Evolutionary conservation across 2,113 vertebrate species (phyloP).

Genomic region (Malurus cyaneus): DNA sequence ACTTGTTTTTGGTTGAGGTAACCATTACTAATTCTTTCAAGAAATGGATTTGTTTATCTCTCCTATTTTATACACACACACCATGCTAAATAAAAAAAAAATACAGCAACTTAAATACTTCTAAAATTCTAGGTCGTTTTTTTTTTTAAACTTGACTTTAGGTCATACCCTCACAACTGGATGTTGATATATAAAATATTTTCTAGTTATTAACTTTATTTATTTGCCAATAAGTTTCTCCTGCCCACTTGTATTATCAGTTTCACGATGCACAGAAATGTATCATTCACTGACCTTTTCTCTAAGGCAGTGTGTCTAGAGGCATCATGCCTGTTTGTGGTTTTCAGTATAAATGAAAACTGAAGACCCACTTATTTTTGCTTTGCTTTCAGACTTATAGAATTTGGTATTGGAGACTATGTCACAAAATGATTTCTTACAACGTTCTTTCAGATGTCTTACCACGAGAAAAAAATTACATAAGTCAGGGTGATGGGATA

Average conservation of each 20-base stretch:
- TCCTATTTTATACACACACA: not conserved
- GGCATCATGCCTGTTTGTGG: not conserved
- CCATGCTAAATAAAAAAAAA: not conserved
- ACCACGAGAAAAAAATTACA: fast-evolving
- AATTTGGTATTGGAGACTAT: not conserved
- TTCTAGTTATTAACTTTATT: not conserved
- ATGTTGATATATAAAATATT: not conserved
- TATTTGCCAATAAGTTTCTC: not conserved
- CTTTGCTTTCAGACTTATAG: not conserved
- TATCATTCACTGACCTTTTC: not conserved
- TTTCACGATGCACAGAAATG: not conserved
- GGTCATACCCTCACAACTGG: not conserved
- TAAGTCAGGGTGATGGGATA: not conserved
- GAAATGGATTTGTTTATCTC: not conserved
- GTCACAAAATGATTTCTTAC: not conserved
- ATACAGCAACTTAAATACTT: not conserved
- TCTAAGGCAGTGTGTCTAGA: not conserved
- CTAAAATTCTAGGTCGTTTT: not conserved
- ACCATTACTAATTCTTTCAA: not conserved
- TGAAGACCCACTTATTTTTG: not conserved
- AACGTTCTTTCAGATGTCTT: not conserved
- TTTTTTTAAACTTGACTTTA: not conserved
- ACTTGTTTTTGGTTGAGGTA: not conserved
- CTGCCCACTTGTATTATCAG: not conserved
- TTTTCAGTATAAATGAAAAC: not conserved